phyloP scores from a whole-genome alignment of 2,797 vertebrate species.

The Megaceryle alcyon region DNA sequence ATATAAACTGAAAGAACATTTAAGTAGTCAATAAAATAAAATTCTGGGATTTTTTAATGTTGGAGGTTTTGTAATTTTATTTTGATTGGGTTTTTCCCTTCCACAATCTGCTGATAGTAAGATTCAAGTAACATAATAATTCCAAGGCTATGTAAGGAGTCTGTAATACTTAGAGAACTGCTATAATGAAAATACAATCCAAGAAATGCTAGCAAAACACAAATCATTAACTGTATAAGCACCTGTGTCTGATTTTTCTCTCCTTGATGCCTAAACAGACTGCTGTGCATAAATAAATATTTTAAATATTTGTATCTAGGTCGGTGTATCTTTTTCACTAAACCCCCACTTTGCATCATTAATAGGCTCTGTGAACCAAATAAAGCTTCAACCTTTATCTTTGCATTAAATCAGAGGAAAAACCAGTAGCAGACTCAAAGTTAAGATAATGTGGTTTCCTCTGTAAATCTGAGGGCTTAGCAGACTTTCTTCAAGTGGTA shows the following conservation, averaged over 20 bases:
- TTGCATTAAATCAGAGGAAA: not conserved
- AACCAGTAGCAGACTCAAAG: not conserved
- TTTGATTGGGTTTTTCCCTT: not conserved
- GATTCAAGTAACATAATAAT: not conserved
- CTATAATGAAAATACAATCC: not conserved
- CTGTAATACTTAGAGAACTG: not conserved
- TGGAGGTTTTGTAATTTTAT: not conserved
- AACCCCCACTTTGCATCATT: not conserved
- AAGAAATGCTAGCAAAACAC: not conserved
- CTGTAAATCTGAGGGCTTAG: not conserved
- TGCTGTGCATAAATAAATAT: not conserved
- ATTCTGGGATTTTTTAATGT: not conserved
- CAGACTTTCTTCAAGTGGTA: not conserved
- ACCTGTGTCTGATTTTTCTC: not conserved
- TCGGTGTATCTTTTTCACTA: not conserved
- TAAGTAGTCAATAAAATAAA: not conserved
- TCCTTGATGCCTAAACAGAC: not conserved
- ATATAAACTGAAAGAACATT: not conserved
- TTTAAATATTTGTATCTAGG: not conserved
- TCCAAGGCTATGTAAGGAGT: not conserved
- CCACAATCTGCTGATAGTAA: not conserved
- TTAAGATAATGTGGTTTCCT: not conserved
- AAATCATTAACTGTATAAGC: not conserved
- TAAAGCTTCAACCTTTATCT: not conserved
- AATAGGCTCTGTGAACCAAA: not conserved